phyloP scores from a whole-genome alignment of 1,140 invertebrate species.

The Aphidius gifuensis region DNA sequence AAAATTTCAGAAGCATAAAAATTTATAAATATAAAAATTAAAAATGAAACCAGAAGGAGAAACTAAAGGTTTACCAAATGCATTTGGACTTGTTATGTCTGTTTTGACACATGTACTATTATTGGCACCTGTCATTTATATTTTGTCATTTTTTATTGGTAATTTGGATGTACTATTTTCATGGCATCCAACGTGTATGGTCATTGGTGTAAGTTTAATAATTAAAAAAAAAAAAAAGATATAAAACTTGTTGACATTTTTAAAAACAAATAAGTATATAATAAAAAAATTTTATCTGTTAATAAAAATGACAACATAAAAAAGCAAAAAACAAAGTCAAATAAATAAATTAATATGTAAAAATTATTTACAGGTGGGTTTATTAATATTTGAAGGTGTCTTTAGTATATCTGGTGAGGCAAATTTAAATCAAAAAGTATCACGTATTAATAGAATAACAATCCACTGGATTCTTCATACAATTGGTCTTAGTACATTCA shows the following conservation, averaged over 20 bases:
- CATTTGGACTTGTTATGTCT: slow-evolving; percentile 31
- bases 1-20: no score
- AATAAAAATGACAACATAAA: no score
- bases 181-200: slow-evolving; percentile 52
- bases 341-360: slow-evolving; percentile 1
- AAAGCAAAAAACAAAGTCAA: background rate
- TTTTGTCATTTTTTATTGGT: slow-evolving; percentile 36
- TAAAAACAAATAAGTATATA: no score
- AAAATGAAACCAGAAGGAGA: slow-evolving; percentile 7
- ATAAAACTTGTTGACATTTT: no score
- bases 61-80: slow-evolving; percentile 1
- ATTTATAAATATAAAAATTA: no score
- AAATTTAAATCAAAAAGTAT: slow-evolving; percentile 31
- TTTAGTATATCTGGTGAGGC: slow-evolving; percentile 47
- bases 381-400: slow-evolving; percentile 43
- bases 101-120: slow-evolving; percentile 43
- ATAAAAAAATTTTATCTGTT: no score
- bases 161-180: slow-evolving; percentile 38
- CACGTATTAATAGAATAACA: slow-evolving; percentile 35
- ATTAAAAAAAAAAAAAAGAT: no score
- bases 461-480: slow-evolving; percentile 47
- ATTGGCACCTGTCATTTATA: slow-evolving; percentile 44
- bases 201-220: slow-evolving; percentile 43
- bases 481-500: slow-evolving; percentile 40
- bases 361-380: slow-evolving; percentile 36